Percentiles rank a stretch among this genome's conserved stretches.
Conservation (phyloP, 2,113 vertebrate species). For the Megaceryle maxima region DNA sequence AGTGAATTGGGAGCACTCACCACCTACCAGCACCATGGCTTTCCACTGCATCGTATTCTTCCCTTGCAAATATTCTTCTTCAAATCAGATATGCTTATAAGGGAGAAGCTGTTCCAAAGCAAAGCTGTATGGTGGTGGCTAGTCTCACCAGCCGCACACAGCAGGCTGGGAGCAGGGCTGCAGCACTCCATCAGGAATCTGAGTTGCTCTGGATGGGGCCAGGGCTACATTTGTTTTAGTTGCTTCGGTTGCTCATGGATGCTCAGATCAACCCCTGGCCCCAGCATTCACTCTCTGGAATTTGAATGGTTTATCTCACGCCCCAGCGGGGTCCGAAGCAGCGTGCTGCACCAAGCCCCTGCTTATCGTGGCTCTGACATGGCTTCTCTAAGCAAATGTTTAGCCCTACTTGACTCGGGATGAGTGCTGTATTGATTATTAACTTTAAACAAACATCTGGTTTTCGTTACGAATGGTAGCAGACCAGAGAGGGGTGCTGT, state of each 20-base stretch:
- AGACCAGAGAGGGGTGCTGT: conserved; percentile 76
- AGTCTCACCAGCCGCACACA: rapidly evolving
- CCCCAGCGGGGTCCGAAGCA: conserved; percentile 66
- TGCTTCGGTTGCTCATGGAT: not conserved
- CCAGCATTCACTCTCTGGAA: conserved; percentile 58
- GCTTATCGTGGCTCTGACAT: conserved; percentile 77
- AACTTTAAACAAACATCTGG: conserved; percentile 88
- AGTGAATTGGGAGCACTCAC: not conserved
- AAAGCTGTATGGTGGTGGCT: not conserved
- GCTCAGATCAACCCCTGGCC: not conserved
- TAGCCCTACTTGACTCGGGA: conserved; percentile 80
- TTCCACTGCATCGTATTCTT: not conserved
- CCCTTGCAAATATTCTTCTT: not conserved
- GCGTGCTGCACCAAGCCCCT: conserved; percentile 47
- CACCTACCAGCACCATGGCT: not conserved
- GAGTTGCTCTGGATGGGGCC: not conserved
- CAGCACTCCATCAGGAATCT: rapidly evolving
- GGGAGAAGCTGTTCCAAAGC: not conserved
- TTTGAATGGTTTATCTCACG: conserved; percentile 84
- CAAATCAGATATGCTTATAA: not conserved
- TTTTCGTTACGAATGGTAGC: conserved; percentile 80
- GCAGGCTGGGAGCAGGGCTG: not conserved
- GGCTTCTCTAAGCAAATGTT: conserved; percentile 85
- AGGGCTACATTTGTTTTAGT: not conserved
- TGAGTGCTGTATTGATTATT: conserved; percentile 86